Base-by-base conservation (phyloP, 2,113 vertebrate species). In the Phyllopteryx taeniolatus region DNA sequence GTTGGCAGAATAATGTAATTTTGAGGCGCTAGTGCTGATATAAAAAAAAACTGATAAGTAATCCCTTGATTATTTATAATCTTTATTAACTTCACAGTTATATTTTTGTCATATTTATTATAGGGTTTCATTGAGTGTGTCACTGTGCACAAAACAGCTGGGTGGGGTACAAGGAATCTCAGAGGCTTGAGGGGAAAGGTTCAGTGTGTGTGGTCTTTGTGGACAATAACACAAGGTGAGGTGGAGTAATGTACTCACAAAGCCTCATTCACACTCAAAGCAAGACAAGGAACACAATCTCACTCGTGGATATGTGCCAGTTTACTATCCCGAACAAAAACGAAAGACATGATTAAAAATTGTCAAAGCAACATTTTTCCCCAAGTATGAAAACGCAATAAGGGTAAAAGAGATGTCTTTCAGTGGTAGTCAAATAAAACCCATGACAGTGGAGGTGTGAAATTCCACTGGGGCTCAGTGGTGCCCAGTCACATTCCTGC, bases 401-500 rank as follows among this genome's bases (percentile, higher is more conserved):
- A 19, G 43, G 42, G 73, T 20, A 61, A 62, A 70, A 70, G 53
- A 81, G 76, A 70, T 0, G 60, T 81, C 78, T 81, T 84, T 87
- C 68, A 84, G 67, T 51, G 3, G 35, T 8, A 71, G 67, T 31
- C 70, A 62, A 68, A 56, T 56, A 79, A 69, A 75, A 59, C 13
- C 84, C 78, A 86, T 78, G 80, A 82, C 81, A 85, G 75, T 78
- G 75, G 60, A 79, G 85, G 87, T 90, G 89, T 84, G 78, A 91
- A 77, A 93, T 92, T 89, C 88, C 86, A 81, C 62, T 20, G 27
- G 77, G 84, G 82, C 88, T 89, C 83, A 79, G 71, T 81, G 77
- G 82, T 72, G 70, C 72, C 63, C 33, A 75, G 72, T 68, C 72
- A 82, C 85, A 91, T 89, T 90, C 86, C 88, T 87, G 80, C 80